These are phyloP conservation scores for Acestrorhynchus altus DNA, from an alignment of 2,797 vertebrate genomes.

Conservation along the genomic window DNA sequence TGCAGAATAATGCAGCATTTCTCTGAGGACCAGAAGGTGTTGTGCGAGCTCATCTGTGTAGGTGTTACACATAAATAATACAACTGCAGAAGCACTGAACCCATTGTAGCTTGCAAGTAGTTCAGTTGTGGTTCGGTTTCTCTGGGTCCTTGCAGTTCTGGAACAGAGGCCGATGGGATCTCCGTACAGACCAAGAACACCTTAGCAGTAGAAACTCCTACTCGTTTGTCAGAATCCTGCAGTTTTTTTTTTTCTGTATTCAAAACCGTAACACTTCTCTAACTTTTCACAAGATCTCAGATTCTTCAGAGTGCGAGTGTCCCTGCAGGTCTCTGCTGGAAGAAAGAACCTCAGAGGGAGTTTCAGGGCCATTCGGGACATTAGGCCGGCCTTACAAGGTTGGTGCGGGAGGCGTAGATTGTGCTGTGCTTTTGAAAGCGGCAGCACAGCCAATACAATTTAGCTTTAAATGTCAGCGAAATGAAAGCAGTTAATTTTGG, in stretches of 20 bases:
- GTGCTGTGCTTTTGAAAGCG: background rate
- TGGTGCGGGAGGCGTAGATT: background rate
- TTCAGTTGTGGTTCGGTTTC: background rate
- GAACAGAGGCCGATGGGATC: background rate
- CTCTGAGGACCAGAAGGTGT: background rate
- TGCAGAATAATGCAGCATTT: background rate
- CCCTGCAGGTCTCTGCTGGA: background rate
- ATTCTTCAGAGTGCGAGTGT: background rate
- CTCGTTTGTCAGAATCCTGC: background rate
- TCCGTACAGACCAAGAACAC: conserved; percentile 26
- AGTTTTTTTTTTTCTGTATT: conserved; percentile 17
- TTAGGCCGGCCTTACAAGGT: background rate
- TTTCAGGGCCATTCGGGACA: background rate
- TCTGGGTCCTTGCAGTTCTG: background rate
- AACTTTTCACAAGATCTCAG: conserved; percentile 6
- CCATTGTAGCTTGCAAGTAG: background rate
- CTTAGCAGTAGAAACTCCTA: conserved; percentile 9
- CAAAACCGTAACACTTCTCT: conserved; percentile 22
- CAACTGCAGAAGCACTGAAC: background rate
- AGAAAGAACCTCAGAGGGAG: background rate
- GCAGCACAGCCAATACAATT: conserved; percentile 20
- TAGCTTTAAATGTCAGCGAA: conserved; percentile 29
- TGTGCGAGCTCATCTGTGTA: background rate
- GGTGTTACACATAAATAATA: background rate
- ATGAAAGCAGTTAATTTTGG: background rate